These are phyloP conservation scores for Ciconia maguari DNA, from an alignment of 2,113 vertebrate species.

Conservation along the genomic window DNA sequence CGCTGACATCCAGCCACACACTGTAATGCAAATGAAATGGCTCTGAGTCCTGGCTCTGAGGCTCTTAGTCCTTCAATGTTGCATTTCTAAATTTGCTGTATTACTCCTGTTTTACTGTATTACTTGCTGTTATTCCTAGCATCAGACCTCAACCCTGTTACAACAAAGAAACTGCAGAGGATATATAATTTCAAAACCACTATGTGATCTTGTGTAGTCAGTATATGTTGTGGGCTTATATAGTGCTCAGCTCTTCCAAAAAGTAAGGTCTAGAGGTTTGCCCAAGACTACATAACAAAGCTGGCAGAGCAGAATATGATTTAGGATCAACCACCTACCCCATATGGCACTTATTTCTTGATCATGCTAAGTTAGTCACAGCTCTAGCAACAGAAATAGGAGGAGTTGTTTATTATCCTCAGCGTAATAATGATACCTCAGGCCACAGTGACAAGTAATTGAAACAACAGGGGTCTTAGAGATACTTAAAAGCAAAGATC, in stretches of 20 bases:
- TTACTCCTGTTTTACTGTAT: too few species aligned
- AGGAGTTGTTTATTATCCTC: constrained; percentile 46
- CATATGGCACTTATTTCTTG: not conserved
- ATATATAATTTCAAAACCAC: not conserved
- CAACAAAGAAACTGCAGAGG: not conserved
- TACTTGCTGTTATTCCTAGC: not conserved
- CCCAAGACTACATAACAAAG: not conserved
- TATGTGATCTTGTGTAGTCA: not conserved
- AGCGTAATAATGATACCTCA: constrained; percentile 34
- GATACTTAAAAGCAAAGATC: constrained; percentile 17
- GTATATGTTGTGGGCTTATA: not conserved
- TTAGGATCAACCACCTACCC: not conserved
- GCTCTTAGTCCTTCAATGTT: not conserved
- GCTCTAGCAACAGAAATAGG: constrained; percentile 29
- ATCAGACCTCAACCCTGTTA: not conserved
- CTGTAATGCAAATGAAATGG: not conserved
- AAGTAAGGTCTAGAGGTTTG: not conserved
- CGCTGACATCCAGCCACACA: not conserved
- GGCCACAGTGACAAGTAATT: constrained; percentile 57
- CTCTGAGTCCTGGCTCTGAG: not conserved
- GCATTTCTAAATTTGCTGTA: not conserved
- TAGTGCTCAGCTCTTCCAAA: not conserved
- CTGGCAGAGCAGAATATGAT: not conserved
- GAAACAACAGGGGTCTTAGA: constrained; percentile 52
- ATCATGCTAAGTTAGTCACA: constrained; percentile 36